Evolutionary conservation across 2,797 vertebrate genomes (phyloP), one percentile per base, ranked within the genome.

Genomic region (Tiaroga cobitis): DNA sequence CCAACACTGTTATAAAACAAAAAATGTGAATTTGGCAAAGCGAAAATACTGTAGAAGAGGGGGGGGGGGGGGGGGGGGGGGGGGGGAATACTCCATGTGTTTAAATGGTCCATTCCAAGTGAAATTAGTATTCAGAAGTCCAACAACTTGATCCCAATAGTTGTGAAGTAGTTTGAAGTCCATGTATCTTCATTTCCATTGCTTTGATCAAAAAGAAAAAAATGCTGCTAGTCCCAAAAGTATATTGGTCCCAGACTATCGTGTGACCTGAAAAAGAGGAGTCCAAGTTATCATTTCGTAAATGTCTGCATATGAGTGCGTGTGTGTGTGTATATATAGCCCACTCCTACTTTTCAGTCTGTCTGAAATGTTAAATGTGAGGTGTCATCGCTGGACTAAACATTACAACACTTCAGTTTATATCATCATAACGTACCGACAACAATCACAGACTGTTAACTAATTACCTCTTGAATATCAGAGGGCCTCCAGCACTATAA

Each of bases 191-290:
- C 69, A 82, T 84, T 84, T 81, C 91, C 89, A 90, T 92, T 92
- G 91, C 84, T 79, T 86, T 88, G 87, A 90, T 92, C 84, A 82
- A 88, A 89, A 39, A 80, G 67, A 37, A 49, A 89, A 80, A 80
- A 41, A 59, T 54, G 24, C 51, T 49, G 67, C 67, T 79, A 84
- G n/a, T 88, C 90, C 90, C 88, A 87, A 89, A 90, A 86, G 84
- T 65, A 32, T 91, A 89, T 90, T 82, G 84, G 85, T 78, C 82
- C 81, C 90, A 89, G 76, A 95, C 94, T 96, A 96, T 93, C 94
- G 95, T 63, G 95, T 96, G 89, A 96, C 95, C 95, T 96, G 89
- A 77, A 92, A 91, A 78, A 90, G 51, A 92, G 80, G 59, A 85
- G 69, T 19, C 26, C 19, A 37, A 82, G 54, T 87, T 88, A 87